A percentile compares a stretch with the other conserved stretches of the same genome.
phyloP scores from a whole-genome alignment of 2,797 vertebrate species.

The Sebastes jordani region DNA sequence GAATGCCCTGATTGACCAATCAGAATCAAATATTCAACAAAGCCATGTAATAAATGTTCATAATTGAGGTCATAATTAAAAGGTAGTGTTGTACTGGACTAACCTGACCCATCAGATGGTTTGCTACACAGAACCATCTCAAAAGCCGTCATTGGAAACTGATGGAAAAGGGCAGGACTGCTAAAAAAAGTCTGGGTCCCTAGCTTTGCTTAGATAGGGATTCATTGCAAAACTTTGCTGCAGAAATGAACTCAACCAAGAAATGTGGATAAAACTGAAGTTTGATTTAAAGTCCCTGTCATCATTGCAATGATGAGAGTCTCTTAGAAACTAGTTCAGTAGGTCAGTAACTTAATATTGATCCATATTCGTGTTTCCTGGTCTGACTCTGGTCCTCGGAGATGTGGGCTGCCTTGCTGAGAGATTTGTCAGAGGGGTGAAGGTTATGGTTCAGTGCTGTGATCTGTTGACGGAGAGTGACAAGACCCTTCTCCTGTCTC shows the following conservation, averaged over 20 bases:
- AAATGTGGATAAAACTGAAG: not conserved
- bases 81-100: not conserved
- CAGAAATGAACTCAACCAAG: not conserved
- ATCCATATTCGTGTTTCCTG: slow-evolving; percentile 41
- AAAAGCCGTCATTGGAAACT: no score
- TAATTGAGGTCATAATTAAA: not conserved
- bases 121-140: no score
- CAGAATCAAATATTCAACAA: no score
- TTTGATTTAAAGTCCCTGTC: slow-evolving; percentile 17
- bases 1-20: no score
- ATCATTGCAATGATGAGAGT: no score
- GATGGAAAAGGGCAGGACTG: no score
- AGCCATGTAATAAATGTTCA: not conserved
- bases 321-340: no score
- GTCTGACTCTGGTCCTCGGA: slow-evolving; percentile 3
- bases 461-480: slow-evolving; percentile 78
- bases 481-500: slow-evolving; percentile 75
- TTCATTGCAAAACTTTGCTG: not conserved
- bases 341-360: slow-evolving; percentile 60
- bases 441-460: slow-evolving; percentile 73
- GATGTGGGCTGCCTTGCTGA: slow-evolving; percentile 45
- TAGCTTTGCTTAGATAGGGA: not conserved
- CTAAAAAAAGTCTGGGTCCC: not conserved
- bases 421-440: slow-evolving; percentile 64
- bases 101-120: not conserved